Percentiles rank a stretch among this genome's conserved stretches.
Conservation (phyloP, 1,140 invertebrate species). For the Eufriesea mexicana region DNA sequence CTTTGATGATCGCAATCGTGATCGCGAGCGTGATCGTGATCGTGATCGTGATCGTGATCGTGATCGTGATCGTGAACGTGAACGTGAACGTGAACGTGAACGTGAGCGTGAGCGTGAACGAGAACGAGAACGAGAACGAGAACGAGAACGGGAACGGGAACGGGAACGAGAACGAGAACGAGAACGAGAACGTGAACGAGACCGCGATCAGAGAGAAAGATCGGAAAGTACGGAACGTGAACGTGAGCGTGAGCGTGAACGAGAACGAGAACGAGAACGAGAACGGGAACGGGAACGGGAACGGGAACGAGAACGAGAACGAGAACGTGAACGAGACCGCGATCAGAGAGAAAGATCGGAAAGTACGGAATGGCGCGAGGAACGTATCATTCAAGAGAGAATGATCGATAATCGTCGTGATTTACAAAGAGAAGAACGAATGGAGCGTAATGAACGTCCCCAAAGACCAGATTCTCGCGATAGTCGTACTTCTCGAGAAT, state of each 20-base stretch:
- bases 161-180: constrained; percentile 51
- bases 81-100: constrained; percentile 71
- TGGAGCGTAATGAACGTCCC: constrained; percentile 81
- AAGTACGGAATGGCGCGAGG: constrained; percentile 73
- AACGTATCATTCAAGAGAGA: constrained; percentile 67
- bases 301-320: constrained; percentile 43
- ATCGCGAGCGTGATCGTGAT: constrained; percentile 72
- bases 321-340: constrained; percentile 73
- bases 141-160: no score
- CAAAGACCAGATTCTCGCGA: constrained; percentile 85
- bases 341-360: constrained; percentile 69
- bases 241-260: constrained; percentile 72
- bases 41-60: constrained; percentile 72
- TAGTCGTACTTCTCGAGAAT: constrained; percentile 83
- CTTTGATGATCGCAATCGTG: constrained; percentile 79
- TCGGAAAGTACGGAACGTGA: constrained; percentile 74
- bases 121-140: constrained; percentile 74
- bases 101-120: constrained; percentile 72
- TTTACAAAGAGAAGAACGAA: constrained; percentile 69
- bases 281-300: no score
- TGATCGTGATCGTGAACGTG: constrained; percentile 71
- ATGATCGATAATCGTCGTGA: constrained; percentile 68
- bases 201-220: constrained; percentile 67
- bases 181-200: constrained; percentile 72
- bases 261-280: constrained; percentile 72